Evolutionary conservation across 1,140 invertebrate species (phyloP).

Genomic region (Panulirus ornatus): DNA sequence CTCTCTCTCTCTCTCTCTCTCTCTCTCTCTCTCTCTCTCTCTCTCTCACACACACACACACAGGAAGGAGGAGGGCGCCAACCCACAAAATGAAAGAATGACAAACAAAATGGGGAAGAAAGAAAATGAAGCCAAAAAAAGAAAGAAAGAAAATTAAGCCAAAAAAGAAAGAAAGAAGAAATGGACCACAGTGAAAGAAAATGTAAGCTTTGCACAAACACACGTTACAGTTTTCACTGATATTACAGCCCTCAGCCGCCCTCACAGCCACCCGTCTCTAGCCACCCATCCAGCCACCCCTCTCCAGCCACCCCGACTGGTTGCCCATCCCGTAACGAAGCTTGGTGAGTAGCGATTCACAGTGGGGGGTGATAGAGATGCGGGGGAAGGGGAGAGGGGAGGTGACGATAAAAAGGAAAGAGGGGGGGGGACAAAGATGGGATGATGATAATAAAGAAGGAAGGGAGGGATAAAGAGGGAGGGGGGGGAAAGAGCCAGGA

Average conservation of each 20-base stretch:
- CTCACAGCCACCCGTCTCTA: no score
- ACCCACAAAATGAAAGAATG: neutral
- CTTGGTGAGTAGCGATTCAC: no score
- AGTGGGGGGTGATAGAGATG: neutral
- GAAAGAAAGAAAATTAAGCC: neutral
- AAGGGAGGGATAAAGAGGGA: neutral
- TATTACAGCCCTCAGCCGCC: no score
- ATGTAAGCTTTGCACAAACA: no score
- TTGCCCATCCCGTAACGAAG: no score
- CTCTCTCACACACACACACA: neutral
- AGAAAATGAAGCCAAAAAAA: neutral
- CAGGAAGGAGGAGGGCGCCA: neutral
- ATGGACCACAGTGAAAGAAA: neutral
- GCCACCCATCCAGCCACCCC: no score
- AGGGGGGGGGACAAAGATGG: neutral
- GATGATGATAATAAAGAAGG: no score
- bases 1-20: no score
- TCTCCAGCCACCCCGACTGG: no score
- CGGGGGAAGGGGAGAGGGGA: neutral
- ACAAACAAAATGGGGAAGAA: neutral
- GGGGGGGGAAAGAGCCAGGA: neutral
- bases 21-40: no score
- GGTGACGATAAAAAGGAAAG: neutral
- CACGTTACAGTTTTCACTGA: no score
- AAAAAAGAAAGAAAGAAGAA: neutral